These are phyloP conservation scores for Timandra comae DNA, from an alignment of 2,888 invertebrate species.

Conservation along the genomic window DNA sequence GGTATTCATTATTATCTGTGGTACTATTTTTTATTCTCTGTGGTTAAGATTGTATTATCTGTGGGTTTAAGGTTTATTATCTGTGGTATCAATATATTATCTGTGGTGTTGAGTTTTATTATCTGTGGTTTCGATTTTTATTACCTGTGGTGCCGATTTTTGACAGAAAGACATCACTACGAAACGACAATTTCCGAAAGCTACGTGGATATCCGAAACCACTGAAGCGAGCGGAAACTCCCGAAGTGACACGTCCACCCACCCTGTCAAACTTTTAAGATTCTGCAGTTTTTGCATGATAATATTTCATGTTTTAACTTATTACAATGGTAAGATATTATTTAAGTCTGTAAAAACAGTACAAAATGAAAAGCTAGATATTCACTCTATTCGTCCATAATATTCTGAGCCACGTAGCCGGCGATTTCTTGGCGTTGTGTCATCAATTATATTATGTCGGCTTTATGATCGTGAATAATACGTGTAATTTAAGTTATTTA, in stretches of 20 bases:
- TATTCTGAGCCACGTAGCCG: slow-evolving; percentile 39
- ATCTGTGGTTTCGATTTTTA: too few species aligned
- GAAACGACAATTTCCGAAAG: neutral
- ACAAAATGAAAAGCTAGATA: slow-evolving; percentile 10
- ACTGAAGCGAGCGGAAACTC: neutral
- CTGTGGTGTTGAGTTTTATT: too few species aligned
- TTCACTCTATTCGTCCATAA: slow-evolving; percentile 5
- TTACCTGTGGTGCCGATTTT: too few species aligned
- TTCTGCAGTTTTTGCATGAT: slow-evolving; percentile 44
- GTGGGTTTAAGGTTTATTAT: too few species aligned
- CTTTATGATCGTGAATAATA: slow-evolving; percentile 36
- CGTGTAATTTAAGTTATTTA: slow-evolving; percentile 26
- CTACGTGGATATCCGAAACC: neutral
- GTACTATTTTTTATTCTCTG: too few species aligned
- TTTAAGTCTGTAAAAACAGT: neutral
- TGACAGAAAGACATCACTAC: too few species aligned
- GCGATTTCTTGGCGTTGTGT: slow-evolving; percentile 39
- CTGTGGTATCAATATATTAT: too few species aligned
- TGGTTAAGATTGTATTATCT: too few species aligned
- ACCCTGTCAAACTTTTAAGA: slow-evolving; percentile 59
- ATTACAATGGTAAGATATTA: slow-evolving; percentile 59
- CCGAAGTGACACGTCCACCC: slow-evolving; percentile 64
- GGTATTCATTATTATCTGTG: too few species aligned
- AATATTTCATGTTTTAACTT: slow-evolving; percentile 65
- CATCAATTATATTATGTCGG: slow-evolving; percentile 51